phyloP scores from a whole-genome alignment of 2,797 vertebrate species.

The Zalophus californianus region DNA sequence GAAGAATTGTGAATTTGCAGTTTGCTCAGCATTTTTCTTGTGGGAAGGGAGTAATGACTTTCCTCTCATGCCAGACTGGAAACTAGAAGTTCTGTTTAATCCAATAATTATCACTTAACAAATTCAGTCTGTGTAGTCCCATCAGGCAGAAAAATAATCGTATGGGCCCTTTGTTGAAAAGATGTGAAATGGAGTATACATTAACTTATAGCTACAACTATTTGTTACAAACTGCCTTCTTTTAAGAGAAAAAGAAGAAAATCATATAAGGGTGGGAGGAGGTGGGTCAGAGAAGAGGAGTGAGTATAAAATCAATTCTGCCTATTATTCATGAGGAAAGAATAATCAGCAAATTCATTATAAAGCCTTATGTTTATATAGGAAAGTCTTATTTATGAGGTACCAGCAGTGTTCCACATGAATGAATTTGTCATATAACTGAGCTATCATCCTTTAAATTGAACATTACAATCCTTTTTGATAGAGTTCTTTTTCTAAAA shows the following conservation, averaged over 20 bases:
- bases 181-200: background rate
- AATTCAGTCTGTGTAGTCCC: background rate
- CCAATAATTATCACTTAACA: background rate
- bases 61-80: background rate
- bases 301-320: slow-evolving; percentile 47
- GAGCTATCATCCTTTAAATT: slow-evolving; percentile 76
- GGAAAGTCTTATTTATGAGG: slow-evolving; percentile 62
- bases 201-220: background rate
- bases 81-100: background rate
- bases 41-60: background rate
- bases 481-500: slow-evolving; percentile 76
- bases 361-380: slow-evolving; percentile 47
- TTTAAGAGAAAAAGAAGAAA: slow-evolving; percentile 13
- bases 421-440: slow-evolving; percentile 75
- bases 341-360: slow-evolving; percentile 69
- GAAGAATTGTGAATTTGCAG: background rate
- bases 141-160: background rate
- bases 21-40: background rate
- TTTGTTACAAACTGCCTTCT: slow-evolving; percentile 10
- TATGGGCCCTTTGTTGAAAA: background rate
- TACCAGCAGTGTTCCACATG: slow-evolving; percentile 55
- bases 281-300: background rate
- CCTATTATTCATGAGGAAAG: slow-evolving; percentile 51
- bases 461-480: slow-evolving; percentile 75
- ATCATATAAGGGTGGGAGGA: background rate